phyloP scores from a whole-genome alignment of 2,888 invertebrate species.

The Pyrrhia umbra region DNA sequence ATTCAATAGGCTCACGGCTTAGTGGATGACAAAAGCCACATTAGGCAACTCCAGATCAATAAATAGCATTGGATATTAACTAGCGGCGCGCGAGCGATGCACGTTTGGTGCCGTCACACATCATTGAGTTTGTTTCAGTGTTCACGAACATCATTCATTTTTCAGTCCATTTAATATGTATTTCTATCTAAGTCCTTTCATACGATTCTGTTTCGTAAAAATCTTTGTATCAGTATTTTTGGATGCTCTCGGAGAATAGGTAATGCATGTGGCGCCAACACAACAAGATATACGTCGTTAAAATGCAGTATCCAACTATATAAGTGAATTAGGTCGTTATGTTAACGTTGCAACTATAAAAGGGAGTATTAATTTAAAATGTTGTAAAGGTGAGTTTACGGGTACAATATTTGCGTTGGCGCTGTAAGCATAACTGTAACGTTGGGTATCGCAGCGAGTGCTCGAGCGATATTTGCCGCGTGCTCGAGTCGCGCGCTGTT shows the following conservation, averaged over 20 bases:
- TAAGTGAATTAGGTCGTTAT: constrained; percentile 17
- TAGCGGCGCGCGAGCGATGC: constrained; percentile 46
- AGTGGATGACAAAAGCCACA: constrained; percentile 66
- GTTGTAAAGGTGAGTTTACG: constrained; percentile 64
- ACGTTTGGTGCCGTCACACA: constrained; percentile 60
- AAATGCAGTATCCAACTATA: constrained; percentile 18
- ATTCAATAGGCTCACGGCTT: constrained; percentile 66
- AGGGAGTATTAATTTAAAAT: constrained; percentile 49
- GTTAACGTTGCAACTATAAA: constrained; percentile 28
- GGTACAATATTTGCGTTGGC: constrained; percentile 72
- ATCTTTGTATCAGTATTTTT: background rate
- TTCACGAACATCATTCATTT: constrained; percentile 61
- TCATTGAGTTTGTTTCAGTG: constrained; percentile 63
- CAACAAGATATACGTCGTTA: constrained; percentile 3
- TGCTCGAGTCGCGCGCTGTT: constrained; percentile 80
- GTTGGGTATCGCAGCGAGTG: constrained; percentile 74
- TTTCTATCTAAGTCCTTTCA: constrained; percentile 22
- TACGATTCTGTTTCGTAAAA: constrained; percentile 11
- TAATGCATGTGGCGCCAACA: background rate
- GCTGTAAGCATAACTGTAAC: constrained; percentile 72
- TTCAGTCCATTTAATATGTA: constrained; percentile 59
- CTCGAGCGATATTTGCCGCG: constrained; percentile 82
- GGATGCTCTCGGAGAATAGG: background rate
- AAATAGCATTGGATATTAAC: constrained; percentile 69
- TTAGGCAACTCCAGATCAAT: constrained; percentile 71